These are phyloP conservation scores for Dolomedes plantarius DNA, from an alignment of 2,888 invertebrate species.

Conservation along the genomic window DNA sequence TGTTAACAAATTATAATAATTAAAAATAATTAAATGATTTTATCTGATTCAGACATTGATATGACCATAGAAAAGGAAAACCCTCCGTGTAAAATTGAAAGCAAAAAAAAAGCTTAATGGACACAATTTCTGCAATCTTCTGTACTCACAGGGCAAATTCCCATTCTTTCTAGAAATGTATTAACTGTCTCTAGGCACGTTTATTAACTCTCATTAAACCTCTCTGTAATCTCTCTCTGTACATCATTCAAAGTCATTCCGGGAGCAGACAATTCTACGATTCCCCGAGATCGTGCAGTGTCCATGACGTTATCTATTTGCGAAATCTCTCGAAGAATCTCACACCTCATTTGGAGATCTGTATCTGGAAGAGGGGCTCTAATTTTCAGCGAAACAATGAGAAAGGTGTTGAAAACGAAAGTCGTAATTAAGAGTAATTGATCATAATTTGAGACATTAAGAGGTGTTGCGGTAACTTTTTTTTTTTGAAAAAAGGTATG, in stretches of 20 bases:
- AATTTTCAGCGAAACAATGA: conserved; percentile 39
- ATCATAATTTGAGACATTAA: conserved; percentile 25
- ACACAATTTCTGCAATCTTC: too few species aligned
- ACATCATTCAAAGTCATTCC: neutral
- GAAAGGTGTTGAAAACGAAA: conserved; percentile 51
- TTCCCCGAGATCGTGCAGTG: conserved; percentile 1
- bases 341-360: neutral
- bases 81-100: too few species aligned
- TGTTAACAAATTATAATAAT: too few species aligned
- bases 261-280: neutral
- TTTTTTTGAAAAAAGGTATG: neutral
- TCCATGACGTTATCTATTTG: neutral
- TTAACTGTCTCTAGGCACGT: neutral
- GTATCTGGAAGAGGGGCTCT: neutral
- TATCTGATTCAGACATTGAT: too few species aligned
- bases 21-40: too few species aligned
- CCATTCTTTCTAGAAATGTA: neutral
- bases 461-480: neutral
- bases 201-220: neutral
- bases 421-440: conserved; percentile 63
- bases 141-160: too few species aligned
- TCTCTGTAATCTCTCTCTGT: too few species aligned
- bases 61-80: too few species aligned
- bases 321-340: neutral
- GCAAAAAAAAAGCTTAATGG: too few species aligned